These are phyloP conservation scores for Urocynchramus pylzowi DNA, from an alignment of 2,113 vertebrate species.

Conservation along the genomic window DNA sequence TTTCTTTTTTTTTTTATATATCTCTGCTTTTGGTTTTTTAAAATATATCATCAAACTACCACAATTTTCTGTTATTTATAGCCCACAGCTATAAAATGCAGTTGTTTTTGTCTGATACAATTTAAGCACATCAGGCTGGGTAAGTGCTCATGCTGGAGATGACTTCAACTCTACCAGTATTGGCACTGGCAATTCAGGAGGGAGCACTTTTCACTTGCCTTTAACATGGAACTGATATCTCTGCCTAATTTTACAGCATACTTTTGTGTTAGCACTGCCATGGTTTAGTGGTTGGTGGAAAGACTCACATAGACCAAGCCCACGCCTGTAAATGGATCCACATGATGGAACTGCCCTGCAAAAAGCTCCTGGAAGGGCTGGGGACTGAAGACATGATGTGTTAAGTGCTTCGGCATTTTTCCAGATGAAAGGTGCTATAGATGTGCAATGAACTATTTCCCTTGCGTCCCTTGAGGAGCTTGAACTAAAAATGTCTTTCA, in stretches of 20 bases:
- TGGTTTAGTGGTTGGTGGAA: background rate
- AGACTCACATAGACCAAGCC: background rate
- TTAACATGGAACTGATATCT: background rate
- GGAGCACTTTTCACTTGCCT: slow-evolving; percentile 19
- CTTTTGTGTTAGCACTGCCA: background rate
- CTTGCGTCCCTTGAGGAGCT: background rate
- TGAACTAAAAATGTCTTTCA: background rate
- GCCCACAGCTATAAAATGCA: background rate
- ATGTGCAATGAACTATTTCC: background rate
- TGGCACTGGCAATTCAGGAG: slow-evolving; percentile 26
- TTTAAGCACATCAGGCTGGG: background rate
- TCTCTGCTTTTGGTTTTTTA: fast-evolving
- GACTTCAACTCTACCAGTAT: background rate
- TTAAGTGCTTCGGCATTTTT: background rate
- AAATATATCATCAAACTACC: background rate
- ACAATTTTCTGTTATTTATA: background rate
- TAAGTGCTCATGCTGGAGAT: background rate
- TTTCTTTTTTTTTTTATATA: background rate
- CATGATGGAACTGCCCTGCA: background rate
- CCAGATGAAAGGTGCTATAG: background rate
- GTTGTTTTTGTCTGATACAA: background rate
- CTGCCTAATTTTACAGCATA: background rate
- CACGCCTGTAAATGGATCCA: background rate
- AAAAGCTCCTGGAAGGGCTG: background rate
- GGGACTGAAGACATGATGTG: background rate